phyloP scores from a whole-genome alignment of 2,888 invertebrate genomes.

The Blera fallax region DNA sequence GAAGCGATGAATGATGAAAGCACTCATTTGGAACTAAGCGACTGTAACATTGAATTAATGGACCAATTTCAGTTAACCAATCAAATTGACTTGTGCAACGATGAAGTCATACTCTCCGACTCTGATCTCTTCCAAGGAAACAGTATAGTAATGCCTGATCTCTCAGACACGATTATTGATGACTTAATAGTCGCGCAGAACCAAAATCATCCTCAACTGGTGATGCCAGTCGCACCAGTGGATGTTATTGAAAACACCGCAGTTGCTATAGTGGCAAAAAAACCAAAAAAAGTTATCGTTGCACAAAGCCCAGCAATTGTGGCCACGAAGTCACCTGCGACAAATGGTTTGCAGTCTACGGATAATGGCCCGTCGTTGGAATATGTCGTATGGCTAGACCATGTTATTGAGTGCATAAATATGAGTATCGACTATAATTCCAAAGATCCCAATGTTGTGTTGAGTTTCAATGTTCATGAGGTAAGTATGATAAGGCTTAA shows the following conservation, averaged over 20 bases:
- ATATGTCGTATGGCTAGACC: constrained; percentile 88
- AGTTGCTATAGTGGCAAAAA: constrained; percentile 45
- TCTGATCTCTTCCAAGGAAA: constrained; percentile 75
- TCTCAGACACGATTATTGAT: constrained; percentile 53
- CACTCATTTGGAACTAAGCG: constrained; percentile 78
- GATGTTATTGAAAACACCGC: constrained; percentile 56
- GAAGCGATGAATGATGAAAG: constrained; percentile 58
- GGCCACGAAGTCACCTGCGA: constrained; percentile 28
- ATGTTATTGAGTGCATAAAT: constrained; percentile 90
- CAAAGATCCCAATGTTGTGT: constrained; percentile 85
- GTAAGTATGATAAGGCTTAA: constrained; percentile 77
- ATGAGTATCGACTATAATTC: constrained; percentile 88
- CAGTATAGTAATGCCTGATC: constrained; percentile 74
- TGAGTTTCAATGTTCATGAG: constrained; percentile 88
- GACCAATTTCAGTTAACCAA: constrained; percentile 80
- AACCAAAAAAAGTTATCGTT: constrained; percentile 60
- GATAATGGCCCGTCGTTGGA: constrained; percentile 76
- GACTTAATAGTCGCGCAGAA: constrained; percentile 34
- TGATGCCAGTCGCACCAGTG: constrained; percentile 44
- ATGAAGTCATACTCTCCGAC: constrained; percentile 76
- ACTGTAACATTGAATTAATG: constrained; percentile 80
- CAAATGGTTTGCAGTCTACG: constrained; percentile 15
- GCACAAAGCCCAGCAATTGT: constrained; percentile 50
- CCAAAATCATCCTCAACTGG: constrained; percentile 51
- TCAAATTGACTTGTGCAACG: constrained; percentile 79